Evolutionary conservation across 2,888 invertebrate species (phyloP), one percentile per base, ranked within the genome.

Genomic region (Arenicola marina): DNA sequence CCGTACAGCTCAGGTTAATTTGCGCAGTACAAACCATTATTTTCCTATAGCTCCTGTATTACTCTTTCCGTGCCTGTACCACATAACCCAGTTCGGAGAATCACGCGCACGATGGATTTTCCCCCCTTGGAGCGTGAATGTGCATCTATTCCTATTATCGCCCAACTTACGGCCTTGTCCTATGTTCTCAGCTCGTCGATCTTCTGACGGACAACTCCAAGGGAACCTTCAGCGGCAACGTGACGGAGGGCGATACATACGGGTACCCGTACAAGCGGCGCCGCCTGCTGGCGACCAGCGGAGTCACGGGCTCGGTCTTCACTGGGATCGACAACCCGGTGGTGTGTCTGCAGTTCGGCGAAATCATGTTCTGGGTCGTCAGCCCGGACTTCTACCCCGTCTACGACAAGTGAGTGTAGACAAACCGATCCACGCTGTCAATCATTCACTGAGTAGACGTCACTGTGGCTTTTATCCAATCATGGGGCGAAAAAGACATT

Each of bases 381-480:
- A 70, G 67, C 57, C 77, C 73, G 32, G 72, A 69, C 15, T 64
- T 75, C 63, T 81, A 81, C 55, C 81, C 81, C 3, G 69, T 81
- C 15, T 81, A 81, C 66, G 81, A 81, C 72, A 74, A 70, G 81
- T 81, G 63, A 66, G 75, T 24, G 15, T n/a, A n/a, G n/a, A n/a
- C n/a, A n/a, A n/a, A n/a, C n/a, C n/a, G n/a, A n/a, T n/a, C n/a
- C n/a, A n/a, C n/a, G n/a, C n/a, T n/a, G n/a, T n/a, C n/a, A n/a
- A n/a, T n/a, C n/a, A n/a, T n/a, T n/a, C n/a, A n/a, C n/a, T n/a
- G n/a, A n/a, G n/a, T n/a, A n/a, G n/a, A n/a, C n/a, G n/a, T n/a
- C n/a, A n/a, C n/a, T n/a, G n/a, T n/a, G n/a, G n/a, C n/a, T n/a
- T n/a, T n/a, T n/a, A n/a, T n/a, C n/a, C n/a, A n/a, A n/a, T n/a